Base-by-base conservation (phyloP, 2,888 invertebrate species). In the Lucinisca nassula region DNA sequence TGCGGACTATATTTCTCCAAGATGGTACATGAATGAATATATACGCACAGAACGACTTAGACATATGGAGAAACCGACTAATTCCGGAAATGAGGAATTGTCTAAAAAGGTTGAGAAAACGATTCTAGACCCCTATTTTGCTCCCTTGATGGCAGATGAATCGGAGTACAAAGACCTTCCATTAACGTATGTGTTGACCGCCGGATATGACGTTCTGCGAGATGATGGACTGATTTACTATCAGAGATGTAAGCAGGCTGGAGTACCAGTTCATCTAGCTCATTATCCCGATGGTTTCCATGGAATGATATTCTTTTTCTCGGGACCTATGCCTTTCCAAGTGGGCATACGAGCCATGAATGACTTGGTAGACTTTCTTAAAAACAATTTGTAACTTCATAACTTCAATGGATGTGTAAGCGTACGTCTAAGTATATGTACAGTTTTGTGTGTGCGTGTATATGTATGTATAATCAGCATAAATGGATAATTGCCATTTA, bases 161-260 rank as follows among this genome's bases (percentile, higher is more conserved):
- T 86, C 80, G 2, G 90, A 90, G 38, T 89, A 95, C 45, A 85
- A 84, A 12, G 93, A 91, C 10, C 86, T 96, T 14, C 96, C 96
- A 0, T 84, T 91, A 24, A 93, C 96, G 0, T 95, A 95, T 79
- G 92, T 96, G 30, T 82, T 95, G 37, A 96, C 96, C 0, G 95
- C 95, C 70, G 95, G 96, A 87, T 96, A 95, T 90, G 96, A 96
- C 90, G 94, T 96, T 1, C 90, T 96, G 10, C 89, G 96, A 6
- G 96, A 96, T 82, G 96, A 96, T 75, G 95, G 95, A 4, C 70
- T 95, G 8, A 93, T 96, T 79, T 96, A 96, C 85, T 95, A 94
- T 10, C 90, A 94, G 81, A 84, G 96, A 73, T 89, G 96, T 82
- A 87, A 92, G 77, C 91, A 87, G 27, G 92, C 91, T 10, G 94